Base-by-base conservation (phyloP, 2,888 invertebrate species). In the Platycheirus rosarum region DNA sequence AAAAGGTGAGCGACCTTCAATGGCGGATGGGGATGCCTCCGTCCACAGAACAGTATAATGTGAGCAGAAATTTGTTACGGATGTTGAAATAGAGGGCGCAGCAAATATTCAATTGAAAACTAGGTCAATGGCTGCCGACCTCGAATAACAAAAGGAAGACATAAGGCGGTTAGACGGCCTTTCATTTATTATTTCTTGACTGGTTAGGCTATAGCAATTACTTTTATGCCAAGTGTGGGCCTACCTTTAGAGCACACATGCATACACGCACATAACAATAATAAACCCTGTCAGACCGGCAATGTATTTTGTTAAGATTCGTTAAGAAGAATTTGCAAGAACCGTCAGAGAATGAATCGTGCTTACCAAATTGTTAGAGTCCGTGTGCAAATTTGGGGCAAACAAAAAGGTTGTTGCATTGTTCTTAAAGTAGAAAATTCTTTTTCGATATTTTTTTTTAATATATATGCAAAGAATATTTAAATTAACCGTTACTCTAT, bases 61-160 rank as follows among this genome's bases (percentile, higher is more conserved):
- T 57, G 40, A 8, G 32, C 57, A 20, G 29, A 65, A 60, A n/a
- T 51, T 46, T 62, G 16, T 49, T 40, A 53, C 60, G 20, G 48
- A 63, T 71, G 70, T 55, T 53, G 53, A 37, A 14, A 26, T 14
- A 63, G 60, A 80, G 44, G 76, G 75, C 46, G 66, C 77, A 73
- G 71, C 71, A 55, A 63, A 51, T 71, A 51, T 70, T 82, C 82
- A 68, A 68, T 57, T 73, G 13, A 16, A 70, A 82, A 73, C 77
- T 82, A 35, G 82, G 82, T 82, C 82, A 82, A 82, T 82, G 82
- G 77, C 77, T 82, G 57, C 23, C 63, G 66, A 40, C 57, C 66
- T 66, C 46, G 44, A 68, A 48, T 57, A 57, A 57, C 40, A 40
- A 32, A 42, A 40, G 35, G 18, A 51, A 32, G 29, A 69, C 69